Evolutionary conservation across 2,797 vertebrate species (phyloP).

Genomic region (Taenioides sp.): DNA sequence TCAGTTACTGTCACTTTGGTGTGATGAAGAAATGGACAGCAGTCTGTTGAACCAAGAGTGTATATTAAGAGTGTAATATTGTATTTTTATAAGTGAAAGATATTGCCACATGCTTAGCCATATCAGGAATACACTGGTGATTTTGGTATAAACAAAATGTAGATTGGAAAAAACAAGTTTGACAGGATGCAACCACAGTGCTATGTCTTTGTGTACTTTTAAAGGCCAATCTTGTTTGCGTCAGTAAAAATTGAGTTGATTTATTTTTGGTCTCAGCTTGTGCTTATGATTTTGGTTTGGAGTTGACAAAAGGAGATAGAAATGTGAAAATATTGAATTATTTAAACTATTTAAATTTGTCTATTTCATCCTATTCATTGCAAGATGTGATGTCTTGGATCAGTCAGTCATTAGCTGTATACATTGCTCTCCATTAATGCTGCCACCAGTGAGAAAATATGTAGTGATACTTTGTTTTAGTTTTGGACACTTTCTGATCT

Average conservation of each 20-base stretch:
- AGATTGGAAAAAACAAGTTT: constrained; percentile 1
- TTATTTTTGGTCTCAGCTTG: constrained; percentile 27
- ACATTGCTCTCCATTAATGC: not conserved
- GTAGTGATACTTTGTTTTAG: not conserved
- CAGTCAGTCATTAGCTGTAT: constrained; percentile 33
- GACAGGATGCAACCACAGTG: constrained; percentile 17
- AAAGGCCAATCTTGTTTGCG: constrained; percentile 29
- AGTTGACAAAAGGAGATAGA: constrained; percentile 21
- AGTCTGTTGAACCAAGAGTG: constrained; percentile 31
- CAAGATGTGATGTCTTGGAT: not conserved
- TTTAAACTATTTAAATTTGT: constrained; percentile 27
- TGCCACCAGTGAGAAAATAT: not conserved
- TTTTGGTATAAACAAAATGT: constrained; percentile 28
- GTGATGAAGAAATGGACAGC: constrained; percentile 30
- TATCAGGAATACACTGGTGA: constrained; percentile 39
- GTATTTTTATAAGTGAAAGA: constrained; percentile 52
- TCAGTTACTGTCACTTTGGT: constrained; percentile 3
- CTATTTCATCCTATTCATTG: constrained; percentile 23
- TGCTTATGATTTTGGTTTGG: constrained; percentile 41
- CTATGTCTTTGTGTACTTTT: constrained; percentile 1
- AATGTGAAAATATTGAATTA: constrained; percentile 25
- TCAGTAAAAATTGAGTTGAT: constrained; percentile 19
- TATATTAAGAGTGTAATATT: constrained; percentile 49
- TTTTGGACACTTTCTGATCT: not conserved
- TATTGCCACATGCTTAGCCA: constrained; percentile 21